phyloP scores from a whole-genome alignment of 2,113 vertebrate genomes.

The Takifugu bimaculatus region DNA sequence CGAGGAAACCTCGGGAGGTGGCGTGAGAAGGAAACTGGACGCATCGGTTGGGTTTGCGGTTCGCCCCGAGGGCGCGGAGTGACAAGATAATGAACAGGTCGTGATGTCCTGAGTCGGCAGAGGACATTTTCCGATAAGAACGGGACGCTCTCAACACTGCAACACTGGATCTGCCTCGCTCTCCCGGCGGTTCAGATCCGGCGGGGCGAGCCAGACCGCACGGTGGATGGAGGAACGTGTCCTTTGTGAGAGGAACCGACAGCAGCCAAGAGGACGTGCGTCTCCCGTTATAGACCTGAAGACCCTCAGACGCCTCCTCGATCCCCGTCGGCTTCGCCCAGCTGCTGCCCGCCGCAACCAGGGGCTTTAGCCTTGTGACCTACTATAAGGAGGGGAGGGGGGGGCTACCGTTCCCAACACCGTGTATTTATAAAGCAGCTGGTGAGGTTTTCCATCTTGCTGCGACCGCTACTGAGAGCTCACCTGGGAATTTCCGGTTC shows the following conservation, averaged over 20 bases:
- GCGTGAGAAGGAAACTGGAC: slow-evolving; percentile 26
- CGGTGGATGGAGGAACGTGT: no score
- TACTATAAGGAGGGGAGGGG: slow-evolving; percentile 22
- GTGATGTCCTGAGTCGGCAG: slow-evolving; percentile 22
- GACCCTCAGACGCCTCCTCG: slow-evolving; percentile 2
- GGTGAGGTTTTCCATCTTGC: slow-evolving; percentile 30
- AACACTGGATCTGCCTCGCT: no score
- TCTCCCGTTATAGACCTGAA: slow-evolving; percentile 1
- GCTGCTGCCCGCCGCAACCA: slow-evolving; percentile 39
- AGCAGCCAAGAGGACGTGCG: background rate
- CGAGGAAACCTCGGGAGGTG: background rate
- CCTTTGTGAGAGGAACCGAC: no score
- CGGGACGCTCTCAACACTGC: slow-evolving; percentile 15
- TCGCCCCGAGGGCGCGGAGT: slow-evolving; percentile 5
- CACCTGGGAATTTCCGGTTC: no score
- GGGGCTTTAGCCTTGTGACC: slow-evolving; percentile 34
- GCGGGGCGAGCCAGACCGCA: no score
- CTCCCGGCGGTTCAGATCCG: no score
- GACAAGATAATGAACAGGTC: slow-evolving; percentile 32
- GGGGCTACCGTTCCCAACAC: no score
- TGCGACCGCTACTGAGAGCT: background rate
- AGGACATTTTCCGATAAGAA: slow-evolving; percentile 20
- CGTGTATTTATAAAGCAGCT: slow-evolving; percentile 49
- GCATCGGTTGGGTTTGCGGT: slow-evolving; percentile 11
- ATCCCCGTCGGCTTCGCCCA: slow-evolving; percentile 5